Evolutionary conservation across 1,140 invertebrate genomes (phyloP), one percentile per base, ranked within the genome.

Genomic region (Drosophila nikananu): DNA sequence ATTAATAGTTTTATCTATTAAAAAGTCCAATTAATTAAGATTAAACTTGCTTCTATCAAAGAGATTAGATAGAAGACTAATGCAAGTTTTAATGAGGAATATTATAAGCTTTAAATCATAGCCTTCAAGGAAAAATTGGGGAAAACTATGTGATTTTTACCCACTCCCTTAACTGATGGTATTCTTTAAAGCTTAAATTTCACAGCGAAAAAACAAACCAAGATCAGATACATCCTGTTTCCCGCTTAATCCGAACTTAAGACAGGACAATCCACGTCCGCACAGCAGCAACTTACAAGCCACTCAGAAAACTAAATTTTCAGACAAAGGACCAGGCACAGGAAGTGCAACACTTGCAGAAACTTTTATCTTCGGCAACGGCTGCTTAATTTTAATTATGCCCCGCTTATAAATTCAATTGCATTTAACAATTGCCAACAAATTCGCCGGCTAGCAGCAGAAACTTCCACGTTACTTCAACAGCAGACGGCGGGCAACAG

Each of bases 311-410:
- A 58, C 60, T n/a, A 27, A 72, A 52, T 25, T 62, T 39, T 13
- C n/a, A n/a, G 42, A 59, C 62, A 83, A 83, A 67, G 61, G 64
- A 52, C 21, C 54, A 39, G 59, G 44, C 30, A 25, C 54, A 71
- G 72, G 77, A 79, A 89, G 67, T 80, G 81, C 81, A 80, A 84
- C 65, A 81, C 70, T 90, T 71, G 81, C 81, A 62, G 73, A 73
- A 89, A 90, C 73, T 87, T 89, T 81, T 60, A 52, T 49, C 41
- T 77, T 73, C 17, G 41, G 81, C 77, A 61, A 39, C 74, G 82
- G 77, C 81, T 80, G 83, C 70, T 76, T 90, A 89, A 89, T 89
- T 89, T 89, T 89, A 89, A 89, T 89, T 89, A 89, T 90, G 84
- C 81, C 60, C 67, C 73, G 84, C 86, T 89, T 89, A 89, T 84